Conservation (phyloP, 1,140 invertebrate species). For the Temnothorax longispinosus region DNA sequence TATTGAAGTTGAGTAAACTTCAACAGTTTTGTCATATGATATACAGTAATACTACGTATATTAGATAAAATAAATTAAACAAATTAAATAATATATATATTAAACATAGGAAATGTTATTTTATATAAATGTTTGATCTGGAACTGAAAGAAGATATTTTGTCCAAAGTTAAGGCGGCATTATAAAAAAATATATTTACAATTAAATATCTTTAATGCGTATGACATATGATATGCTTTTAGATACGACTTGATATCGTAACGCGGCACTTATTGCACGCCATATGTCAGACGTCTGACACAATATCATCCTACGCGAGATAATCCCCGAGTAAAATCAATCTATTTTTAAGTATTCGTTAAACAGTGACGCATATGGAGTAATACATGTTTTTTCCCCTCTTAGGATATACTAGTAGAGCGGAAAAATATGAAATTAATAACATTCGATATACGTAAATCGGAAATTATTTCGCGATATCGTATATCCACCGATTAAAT, state of each 20-base stretch:
- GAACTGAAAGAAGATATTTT: neutral
- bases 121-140: neutral
- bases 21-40: neutral
- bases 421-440: conserved; percentile 16
- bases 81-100: neutral
- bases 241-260: conserved; percentile 32
- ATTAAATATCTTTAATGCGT: neutral
- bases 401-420: neutral
- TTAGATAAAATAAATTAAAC: neutral
- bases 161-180: neutral
- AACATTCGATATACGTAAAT: conserved; percentile 2
- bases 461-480: conserved; percentile 37
- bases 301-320: conserved; percentile 52
- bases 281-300: conserved; percentile 55
- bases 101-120: neutral
- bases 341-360: conserved; percentile 79
- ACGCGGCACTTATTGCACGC: neutral
- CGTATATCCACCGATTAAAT: neutral
- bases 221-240: neutral
- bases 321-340: conserved; percentile 76
- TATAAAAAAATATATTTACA: neutral
- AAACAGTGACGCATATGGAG: conserved; percentile 64
- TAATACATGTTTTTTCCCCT: neutral
- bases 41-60: neutral
- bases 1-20: neutral